Conservation (phyloP, 2,113 vertebrate species). For the Pterocles orientalis region DNA sequence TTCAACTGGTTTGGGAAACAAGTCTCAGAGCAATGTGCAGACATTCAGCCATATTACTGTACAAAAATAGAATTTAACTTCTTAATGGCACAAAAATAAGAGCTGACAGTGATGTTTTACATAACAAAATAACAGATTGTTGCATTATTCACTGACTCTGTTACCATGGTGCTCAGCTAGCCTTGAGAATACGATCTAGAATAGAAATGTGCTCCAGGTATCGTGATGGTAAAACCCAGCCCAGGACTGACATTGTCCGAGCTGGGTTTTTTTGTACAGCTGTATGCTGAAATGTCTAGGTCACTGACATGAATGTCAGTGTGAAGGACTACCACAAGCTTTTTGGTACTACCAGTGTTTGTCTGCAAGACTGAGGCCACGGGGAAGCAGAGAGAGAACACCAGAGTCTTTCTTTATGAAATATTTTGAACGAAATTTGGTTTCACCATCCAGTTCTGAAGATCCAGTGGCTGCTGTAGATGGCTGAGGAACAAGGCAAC, state of each 20-base stretch:
- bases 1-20: background rate
- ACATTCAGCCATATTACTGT: background rate
- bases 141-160: constrained; percentile 5
- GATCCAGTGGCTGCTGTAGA: background rate
- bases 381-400: background rate
- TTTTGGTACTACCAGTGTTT: background rate
- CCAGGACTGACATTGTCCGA: background rate
- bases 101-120: constrained; percentile 2
- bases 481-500: background rate
- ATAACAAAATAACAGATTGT: constrained; percentile 33
- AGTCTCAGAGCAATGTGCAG: background rate
- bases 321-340: background rate
- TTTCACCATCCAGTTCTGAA: background rate
- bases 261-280: background rate
- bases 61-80: constrained; percentile 15
- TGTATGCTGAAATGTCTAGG: background rate
- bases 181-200: background rate
- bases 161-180: constrained; percentile 36
- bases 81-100: constrained; percentile 9
- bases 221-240: background rate
- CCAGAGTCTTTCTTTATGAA: background rate
- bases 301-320: background rate
- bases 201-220: background rate
- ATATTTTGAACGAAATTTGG: background rate
- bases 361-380: background rate